Conservation (phyloP, 2,113 vertebrate genomes). For the Otis tarda region DNA sequence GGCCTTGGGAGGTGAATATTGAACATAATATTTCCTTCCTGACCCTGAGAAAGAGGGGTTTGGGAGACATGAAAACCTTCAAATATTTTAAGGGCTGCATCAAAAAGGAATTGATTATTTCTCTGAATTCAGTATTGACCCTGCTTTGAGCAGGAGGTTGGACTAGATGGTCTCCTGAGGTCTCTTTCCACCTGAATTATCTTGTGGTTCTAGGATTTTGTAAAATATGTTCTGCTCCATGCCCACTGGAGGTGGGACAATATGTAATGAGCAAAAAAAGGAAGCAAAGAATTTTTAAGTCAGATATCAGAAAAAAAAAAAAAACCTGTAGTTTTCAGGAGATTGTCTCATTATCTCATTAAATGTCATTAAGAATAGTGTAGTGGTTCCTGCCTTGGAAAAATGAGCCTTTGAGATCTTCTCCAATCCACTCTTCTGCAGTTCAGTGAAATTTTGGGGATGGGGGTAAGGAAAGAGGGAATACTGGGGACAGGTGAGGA, state of each 20-base stretch:
- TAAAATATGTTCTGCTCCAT: neutral
- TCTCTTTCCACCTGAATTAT: neutral
- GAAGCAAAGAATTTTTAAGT: neutral
- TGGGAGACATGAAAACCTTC: neutral
- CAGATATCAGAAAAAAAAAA: neutral
- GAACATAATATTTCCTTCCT: neutral
- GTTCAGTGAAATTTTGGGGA: neutral
- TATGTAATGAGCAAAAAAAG: neutral
- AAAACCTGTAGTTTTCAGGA: accelerated
- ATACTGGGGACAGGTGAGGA: neutral
- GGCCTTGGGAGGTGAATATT: neutral
- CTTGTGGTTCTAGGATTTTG: neutral
- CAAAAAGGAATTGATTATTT: neutral
- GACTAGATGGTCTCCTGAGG: neutral
- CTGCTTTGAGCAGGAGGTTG: neutral
- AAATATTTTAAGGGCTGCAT: neutral
- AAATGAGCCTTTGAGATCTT: neutral
- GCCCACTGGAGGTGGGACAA: neutral
- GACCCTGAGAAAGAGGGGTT: neutral
- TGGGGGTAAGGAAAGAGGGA: neutral
- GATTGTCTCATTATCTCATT: neutral
- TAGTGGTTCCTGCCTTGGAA: neutral
- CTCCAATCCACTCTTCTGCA: neutral
- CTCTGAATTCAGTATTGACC: neutral
- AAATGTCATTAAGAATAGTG: neutral